Evolutionary conservation across 2,113 vertebrate genomes (phyloP).

Genomic region (Sinocyclocheilus grahami): DNA sequence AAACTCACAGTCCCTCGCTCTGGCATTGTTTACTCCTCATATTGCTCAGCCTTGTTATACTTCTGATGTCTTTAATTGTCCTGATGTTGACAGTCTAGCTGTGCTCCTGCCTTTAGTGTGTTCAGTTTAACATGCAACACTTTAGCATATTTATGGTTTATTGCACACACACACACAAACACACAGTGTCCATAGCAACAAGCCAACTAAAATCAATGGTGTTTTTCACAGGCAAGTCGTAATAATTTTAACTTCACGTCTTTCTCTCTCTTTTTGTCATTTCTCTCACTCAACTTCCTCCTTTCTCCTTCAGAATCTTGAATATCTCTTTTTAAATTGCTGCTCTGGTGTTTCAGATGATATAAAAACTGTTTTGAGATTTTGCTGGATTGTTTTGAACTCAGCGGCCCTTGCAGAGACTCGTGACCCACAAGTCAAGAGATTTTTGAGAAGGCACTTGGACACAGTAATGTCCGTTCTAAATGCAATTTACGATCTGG

Average conservation of each 20-base stretch:
- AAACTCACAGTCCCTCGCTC: no score
- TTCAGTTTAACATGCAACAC: not conserved
- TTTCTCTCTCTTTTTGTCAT: not conserved
- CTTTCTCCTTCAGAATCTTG: not conserved
- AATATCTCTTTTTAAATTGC: not conserved
- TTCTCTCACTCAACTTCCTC: not conserved
- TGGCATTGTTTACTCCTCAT: no score
- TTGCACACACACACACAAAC: not conserved
- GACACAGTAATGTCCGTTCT: constrained; percentile 28
- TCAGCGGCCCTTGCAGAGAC: not conserved
- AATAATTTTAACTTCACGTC: not conserved
- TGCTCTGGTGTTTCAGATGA: not conserved
- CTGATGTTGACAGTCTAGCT: no score
- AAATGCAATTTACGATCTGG: constrained; percentile 21
- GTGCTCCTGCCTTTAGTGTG: not conserved
- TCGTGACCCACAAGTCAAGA: constrained; percentile 30
- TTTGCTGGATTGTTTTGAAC: not conserved
- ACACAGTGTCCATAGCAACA: not conserved
- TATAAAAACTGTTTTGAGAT: not conserved
- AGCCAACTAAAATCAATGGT: not conserved
- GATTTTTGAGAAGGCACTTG: not conserved
- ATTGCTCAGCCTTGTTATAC: no score
- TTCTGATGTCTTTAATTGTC: not conserved
- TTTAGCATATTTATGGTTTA: not conserved
- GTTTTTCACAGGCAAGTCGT: not conserved